Percentiles rank a stretch among this genome's conserved stretches.
These are phyloP conservation scores for Aldrovandia affinis DNA, from an alignment of 2,797 vertebrate species.

Conservation along the genomic window DNA sequence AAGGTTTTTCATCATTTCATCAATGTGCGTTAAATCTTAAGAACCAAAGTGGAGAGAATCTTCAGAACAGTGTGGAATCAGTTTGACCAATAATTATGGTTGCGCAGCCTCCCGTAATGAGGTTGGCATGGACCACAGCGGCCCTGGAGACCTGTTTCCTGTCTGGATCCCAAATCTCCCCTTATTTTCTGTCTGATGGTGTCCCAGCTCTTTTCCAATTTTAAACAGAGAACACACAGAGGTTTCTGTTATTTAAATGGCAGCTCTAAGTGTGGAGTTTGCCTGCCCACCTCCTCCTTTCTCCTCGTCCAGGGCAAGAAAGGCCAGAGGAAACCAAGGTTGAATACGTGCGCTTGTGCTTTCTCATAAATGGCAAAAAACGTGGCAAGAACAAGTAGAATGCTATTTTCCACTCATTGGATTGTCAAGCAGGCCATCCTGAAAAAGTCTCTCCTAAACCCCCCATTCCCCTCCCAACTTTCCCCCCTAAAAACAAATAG, in stretches of 20 bases:
- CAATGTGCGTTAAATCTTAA: not conserved
- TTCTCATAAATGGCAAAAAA: not conserved
- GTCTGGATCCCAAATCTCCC: not conserved
- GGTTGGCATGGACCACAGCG: not conserved
- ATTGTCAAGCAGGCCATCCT: not conserved
- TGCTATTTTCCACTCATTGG: not conserved
- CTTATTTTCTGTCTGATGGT: not conserved
- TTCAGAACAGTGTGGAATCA: not conserved
- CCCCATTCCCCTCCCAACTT: not conserved
- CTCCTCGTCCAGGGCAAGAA: not conserved
- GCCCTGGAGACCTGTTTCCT: constrained; percentile 1
- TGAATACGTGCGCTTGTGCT: not conserved
- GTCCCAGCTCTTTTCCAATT: not conserved
- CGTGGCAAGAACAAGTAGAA: not conserved
- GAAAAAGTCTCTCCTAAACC: not conserved
- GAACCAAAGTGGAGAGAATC: not conserved
- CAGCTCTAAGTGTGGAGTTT: no score
- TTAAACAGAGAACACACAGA: no score
- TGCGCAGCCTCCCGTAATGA: not conserved
- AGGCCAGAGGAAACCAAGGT: no score
- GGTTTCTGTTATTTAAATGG: no score
- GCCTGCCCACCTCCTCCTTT: not conserved
- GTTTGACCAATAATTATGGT: not conserved
- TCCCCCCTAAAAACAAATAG: constrained; percentile 1
- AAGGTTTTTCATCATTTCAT: not conserved